Percentiles rank a stretch among this genome's conserved stretches.
Evolutionary conservation across 2,797 vertebrate species (phyloP).

Genomic region (Chelonia mydas): DNA sequence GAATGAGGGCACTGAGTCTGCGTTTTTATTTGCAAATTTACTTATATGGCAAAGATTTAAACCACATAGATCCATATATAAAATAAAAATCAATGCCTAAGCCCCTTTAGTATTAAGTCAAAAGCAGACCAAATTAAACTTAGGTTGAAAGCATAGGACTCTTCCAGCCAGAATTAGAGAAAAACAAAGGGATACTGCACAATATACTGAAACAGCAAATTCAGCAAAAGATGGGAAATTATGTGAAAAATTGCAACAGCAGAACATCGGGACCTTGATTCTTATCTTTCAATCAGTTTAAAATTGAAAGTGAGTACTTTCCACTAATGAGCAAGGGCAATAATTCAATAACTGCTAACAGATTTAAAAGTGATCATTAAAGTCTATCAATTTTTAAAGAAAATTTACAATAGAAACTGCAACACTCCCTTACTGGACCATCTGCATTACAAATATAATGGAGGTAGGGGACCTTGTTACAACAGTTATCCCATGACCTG

Average conservation of each 20-base stretch:
- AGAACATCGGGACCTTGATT: conserved; percentile 52
- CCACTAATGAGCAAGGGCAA: background rate
- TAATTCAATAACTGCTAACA: background rate
- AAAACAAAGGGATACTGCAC: background rate
- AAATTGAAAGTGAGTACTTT: conserved; percentile 59
- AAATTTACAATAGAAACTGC: background rate
- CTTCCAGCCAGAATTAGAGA: background rate
- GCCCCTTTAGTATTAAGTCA: background rate
- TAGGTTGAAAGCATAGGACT: background rate
- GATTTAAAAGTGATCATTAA: no score
- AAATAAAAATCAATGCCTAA: background rate
- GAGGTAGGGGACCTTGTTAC: background rate
- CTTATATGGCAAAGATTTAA: background rate
- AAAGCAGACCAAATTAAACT: background rate
- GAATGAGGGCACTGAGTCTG: background rate
- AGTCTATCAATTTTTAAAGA: background rate
- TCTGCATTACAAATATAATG: background rate
- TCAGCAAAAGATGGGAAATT: background rate
- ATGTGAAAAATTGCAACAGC: conserved; percentile 40
- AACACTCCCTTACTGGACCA: background rate
- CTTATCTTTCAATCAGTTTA: conserved; percentile 53
- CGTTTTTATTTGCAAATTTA: background rate
- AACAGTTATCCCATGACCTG: background rate
- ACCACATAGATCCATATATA: background rate
- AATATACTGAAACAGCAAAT: background rate